These are phyloP conservation scores for Numenius phaeopus DNA, from an alignment of 2,797 vertebrate species.

Conservation along the genomic window DNA sequence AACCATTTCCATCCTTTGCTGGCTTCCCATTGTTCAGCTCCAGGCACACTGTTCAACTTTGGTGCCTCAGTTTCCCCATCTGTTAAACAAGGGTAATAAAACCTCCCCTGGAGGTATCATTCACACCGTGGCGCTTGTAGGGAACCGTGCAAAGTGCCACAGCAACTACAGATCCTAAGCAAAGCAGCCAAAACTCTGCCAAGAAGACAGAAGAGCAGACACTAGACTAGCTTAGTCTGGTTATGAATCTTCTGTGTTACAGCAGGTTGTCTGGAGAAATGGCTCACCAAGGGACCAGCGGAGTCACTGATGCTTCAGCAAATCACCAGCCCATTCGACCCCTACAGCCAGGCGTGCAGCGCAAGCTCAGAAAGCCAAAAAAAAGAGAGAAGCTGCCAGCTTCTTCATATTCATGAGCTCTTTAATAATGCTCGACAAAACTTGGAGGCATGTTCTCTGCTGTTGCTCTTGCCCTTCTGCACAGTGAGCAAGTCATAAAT, in stretches of 20 bases:
- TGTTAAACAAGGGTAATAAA: neutral
- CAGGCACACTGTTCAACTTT: neutral
- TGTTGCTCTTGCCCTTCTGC: conserved; percentile 50
- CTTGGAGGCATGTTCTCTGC: conserved; percentile 53
- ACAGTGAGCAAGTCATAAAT: conserved; percentile 49
- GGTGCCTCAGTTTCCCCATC: neutral
- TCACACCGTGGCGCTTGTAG: neutral
- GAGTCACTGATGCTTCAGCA: neutral
- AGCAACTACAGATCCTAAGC: neutral
- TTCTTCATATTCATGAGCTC: conserved; percentile 63
- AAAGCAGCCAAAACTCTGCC: neutral
- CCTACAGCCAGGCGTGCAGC: neutral
- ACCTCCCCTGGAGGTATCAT: neutral
- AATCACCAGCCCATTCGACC: neutral
- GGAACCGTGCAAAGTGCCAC: neutral
- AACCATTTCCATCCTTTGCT: neutral
- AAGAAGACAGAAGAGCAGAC: neutral
- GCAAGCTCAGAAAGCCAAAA: neutral
- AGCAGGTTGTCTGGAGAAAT: neutral
- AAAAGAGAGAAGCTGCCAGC: neutral
- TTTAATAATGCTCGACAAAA: conserved; percentile 57
- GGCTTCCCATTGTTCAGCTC: neutral
- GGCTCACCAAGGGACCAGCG: neutral
- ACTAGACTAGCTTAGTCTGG: neutral
- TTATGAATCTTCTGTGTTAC: neutral